Conservation (phyloP, 2,797 vertebrate species). For the Orestias chungarensis region DNA sequence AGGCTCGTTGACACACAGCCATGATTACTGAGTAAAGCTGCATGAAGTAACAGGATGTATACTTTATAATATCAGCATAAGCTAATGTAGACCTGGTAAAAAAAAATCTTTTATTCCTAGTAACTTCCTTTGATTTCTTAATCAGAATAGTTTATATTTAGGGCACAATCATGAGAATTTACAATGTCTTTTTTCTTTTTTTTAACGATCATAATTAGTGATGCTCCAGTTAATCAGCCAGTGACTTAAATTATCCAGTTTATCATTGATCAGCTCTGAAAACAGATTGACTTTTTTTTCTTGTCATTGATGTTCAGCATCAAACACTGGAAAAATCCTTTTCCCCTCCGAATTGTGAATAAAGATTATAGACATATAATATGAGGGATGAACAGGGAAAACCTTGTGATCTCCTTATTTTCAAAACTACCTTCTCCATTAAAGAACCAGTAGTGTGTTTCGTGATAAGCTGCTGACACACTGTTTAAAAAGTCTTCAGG, state of each 20-base stretch:
- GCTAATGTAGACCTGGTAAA: not conserved
- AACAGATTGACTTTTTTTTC: not conserved
- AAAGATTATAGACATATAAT: not conserved
- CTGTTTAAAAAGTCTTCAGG: not conserved
- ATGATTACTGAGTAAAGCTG: conserved; percentile 36
- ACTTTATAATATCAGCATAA: conserved; percentile 3
- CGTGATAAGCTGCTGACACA: not conserved
- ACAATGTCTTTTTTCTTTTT: not conserved
- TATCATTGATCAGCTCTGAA: not conserved
- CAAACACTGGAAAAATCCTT: not conserved
- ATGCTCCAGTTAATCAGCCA: not conserved
- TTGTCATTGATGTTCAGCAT: not conserved
- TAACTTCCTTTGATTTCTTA: not conserved
- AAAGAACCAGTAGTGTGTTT: not conserved
- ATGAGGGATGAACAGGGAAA: not conserved
- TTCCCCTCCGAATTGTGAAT: too few relatives aligned
- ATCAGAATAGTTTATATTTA: not conserved
- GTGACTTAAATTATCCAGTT: not conserved
- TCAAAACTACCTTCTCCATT: not conserved
- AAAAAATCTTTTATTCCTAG: not conserved
- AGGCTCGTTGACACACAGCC: conserved; percentile 48
- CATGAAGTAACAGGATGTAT: conserved; percentile 4
- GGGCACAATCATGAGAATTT: not conserved
- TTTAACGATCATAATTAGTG: not conserved
- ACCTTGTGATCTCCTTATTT: not conserved